Evolutionary conservation across 1,140 invertebrate species (phyloP).

Genomic region (Metaphire vulgaris): DNA sequence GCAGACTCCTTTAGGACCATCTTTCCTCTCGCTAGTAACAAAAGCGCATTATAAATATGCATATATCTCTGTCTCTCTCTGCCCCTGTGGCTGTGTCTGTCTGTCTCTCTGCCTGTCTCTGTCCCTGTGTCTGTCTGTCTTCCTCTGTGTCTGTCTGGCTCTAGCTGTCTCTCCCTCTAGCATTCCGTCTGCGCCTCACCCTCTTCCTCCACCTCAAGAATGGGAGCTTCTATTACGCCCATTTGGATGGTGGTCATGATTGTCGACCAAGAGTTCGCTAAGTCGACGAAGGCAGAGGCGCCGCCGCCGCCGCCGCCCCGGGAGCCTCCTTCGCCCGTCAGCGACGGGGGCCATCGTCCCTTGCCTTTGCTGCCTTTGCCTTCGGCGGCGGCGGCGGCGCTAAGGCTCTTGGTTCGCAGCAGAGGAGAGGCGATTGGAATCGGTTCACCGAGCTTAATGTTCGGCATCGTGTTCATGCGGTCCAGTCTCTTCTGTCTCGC

Average conservation of each 20-base stretch:
- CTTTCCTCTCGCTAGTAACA: too few species aligned
- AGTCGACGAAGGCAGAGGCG: neutral
- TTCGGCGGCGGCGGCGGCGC: neutral
- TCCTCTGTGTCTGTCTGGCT: constrained; percentile 17
- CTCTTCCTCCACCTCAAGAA: constrained; percentile 22
- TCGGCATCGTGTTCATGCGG: constrained; percentile 41
- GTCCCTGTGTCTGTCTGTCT: constrained; percentile 15
- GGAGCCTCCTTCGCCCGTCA: neutral
- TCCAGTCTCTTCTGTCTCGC: constrained; percentile 42
- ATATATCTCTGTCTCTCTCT: constrained; percentile 18
- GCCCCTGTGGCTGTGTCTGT: constrained; percentile 14
- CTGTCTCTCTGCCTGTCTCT: constrained; percentile 17
- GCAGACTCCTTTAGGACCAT: too few species aligned
- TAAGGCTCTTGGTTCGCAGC: neutral
- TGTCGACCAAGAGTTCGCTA: neutral
- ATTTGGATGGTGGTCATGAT: constrained; percentile 5
- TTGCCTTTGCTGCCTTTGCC: constrained; percentile 5
- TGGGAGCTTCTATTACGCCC: neutral
- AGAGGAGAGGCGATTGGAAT: neutral
- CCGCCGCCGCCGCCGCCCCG: constrained; percentile 20
- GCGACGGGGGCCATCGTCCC: neutral
- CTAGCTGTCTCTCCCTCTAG: constrained; percentile 14
- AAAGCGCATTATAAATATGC: too few species aligned
- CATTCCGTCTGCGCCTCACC: neutral
- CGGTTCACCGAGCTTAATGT: constrained; percentile 31